These are phyloP conservation scores for Physocephala rufipes DNA, from an alignment of 2,888 invertebrate species.

Conservation along the genomic window DNA sequence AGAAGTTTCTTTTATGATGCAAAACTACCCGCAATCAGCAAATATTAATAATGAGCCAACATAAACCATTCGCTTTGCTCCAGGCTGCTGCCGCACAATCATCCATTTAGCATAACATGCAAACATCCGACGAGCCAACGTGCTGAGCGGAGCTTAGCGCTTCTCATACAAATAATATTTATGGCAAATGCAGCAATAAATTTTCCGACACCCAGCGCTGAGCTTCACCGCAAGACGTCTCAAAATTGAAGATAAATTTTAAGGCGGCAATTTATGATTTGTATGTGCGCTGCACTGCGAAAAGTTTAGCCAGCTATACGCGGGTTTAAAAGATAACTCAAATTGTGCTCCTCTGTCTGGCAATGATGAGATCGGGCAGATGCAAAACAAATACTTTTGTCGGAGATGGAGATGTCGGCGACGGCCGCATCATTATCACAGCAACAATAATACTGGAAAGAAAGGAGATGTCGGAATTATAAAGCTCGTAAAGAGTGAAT, in stretches of 20 bases:
- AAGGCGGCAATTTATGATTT: conserved; percentile 67
- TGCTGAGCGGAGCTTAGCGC: conserved; percentile 9
- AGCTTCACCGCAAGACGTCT: conserved; percentile 53
- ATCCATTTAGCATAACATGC: conserved; percentile 24
- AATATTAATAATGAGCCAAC: conserved; percentile 37
- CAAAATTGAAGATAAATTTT: conserved; percentile 65
- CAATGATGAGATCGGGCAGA: neutral
- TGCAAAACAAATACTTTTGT: conserved; percentile 46
- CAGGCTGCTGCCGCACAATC: conserved; percentile 26
- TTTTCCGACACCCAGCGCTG: conserved; percentile 54
- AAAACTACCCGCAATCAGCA: conserved; percentile 27
- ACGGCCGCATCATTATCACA: conserved; percentile 47
- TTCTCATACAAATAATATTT: conserved; percentile 56
- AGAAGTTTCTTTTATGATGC: neutral
- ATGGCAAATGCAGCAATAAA: conserved; percentile 62
- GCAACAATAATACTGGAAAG: conserved; percentile 38
- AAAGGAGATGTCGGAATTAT: conserved; percentile 29
- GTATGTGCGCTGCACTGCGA: conserved; percentile 51
- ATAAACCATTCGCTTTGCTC: conserved; percentile 29
- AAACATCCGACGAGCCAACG: conserved; percentile 15
- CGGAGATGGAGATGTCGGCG: too few species aligned
- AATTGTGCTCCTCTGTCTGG: neutral
- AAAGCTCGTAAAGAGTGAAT: conserved; percentile 9
- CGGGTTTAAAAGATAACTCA: neutral
- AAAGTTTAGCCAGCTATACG: neutral